Base-by-base conservation (phyloP, 2,888 invertebrate species). In the Tortricodes alternella region DNA sequence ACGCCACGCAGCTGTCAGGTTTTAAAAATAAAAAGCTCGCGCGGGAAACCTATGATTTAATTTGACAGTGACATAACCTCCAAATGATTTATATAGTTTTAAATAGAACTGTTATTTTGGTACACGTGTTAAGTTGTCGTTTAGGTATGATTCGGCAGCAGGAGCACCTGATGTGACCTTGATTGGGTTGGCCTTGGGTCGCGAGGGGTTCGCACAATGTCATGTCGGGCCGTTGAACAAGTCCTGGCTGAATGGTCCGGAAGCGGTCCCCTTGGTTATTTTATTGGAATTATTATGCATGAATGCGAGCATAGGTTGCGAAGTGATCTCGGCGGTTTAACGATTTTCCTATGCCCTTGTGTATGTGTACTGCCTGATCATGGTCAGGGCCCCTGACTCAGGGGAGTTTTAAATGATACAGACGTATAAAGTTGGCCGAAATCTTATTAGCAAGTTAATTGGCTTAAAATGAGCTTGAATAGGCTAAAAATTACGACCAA, bases 201-300 rank as follows among this genome's bases (percentile, higher is more conserved):
- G 56, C 61, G 62, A 63, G 65, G 62, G 64, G 62, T 52, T 51
- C 53, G 11, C 43, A 62, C 53, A 60, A 64, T 51, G 50, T n/a
- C 66, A 65, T 58, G 60, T 49, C 34, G 57, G 44, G 70, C 73
- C 74, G 76, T 74, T 74, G 73, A 74, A 71, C 75, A 62, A 63
- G 73, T 71, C 70, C 53, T 65, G 58, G 41, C 27, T 67, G 65
- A 74, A 74, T 69, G 61, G 57, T 64, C 67, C 76, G 76, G 74
- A 76, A 74, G 61, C 69, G 56, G 66, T 61, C 68, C 73, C 68
- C 67, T 66, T 62, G 51, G 50, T 59, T 18, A 48, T 49, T 56
- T 56, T 56, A 56, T 56, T 56, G 21, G 37, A 55, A 43, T 59
- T 50, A 55, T 55, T 52, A 44, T 46, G 59, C 58, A 63, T 46